These are phyloP conservation scores for Pogoniulus pusillus DNA, from an alignment of 2,797 vertebrate species.

Conservation along the genomic window DNA sequence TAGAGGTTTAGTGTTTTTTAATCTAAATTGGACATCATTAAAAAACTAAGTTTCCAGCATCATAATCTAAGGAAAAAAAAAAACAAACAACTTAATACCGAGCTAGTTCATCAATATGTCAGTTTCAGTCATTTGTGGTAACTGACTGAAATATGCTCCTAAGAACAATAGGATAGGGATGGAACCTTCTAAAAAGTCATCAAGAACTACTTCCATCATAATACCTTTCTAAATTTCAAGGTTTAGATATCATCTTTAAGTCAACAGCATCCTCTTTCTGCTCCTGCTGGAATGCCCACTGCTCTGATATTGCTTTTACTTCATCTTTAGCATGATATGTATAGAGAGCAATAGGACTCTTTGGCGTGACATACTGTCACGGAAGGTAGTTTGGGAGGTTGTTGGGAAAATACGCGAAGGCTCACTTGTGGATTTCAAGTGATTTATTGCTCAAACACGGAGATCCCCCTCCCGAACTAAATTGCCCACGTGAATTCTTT, in stretches of 20 bases:
- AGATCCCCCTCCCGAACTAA: too few species aligned
- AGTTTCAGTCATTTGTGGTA: not conserved
- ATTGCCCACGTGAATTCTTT: too few species aligned
- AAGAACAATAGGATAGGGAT: not conserved
- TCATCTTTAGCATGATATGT: not conserved
- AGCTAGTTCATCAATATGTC: not conserved
- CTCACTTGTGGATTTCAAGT: too few species aligned
- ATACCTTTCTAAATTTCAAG: not conserved
- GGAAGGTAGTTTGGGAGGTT: too few species aligned
- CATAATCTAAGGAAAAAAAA: not conserved
- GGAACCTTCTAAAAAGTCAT: not conserved
- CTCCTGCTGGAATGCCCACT: not conserved
- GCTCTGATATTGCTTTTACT: not conserved
- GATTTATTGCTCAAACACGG: too few species aligned
- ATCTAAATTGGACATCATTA: not conserved
- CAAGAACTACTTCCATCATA: not conserved
- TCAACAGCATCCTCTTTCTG: not conserved
- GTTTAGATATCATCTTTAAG: not conserved
- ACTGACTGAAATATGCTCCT: not conserved
- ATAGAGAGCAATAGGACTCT: not conserved
- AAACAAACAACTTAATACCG: not conserved
- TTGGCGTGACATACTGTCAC: too few species aligned
- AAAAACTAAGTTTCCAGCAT: not conserved
- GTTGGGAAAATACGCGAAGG: too few species aligned
- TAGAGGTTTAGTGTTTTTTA: not conserved